These are phyloP conservation scores for Chesias legatella DNA, from an alignment of 2,888 invertebrate genomes.

Conservation along the genomic window DNA sequence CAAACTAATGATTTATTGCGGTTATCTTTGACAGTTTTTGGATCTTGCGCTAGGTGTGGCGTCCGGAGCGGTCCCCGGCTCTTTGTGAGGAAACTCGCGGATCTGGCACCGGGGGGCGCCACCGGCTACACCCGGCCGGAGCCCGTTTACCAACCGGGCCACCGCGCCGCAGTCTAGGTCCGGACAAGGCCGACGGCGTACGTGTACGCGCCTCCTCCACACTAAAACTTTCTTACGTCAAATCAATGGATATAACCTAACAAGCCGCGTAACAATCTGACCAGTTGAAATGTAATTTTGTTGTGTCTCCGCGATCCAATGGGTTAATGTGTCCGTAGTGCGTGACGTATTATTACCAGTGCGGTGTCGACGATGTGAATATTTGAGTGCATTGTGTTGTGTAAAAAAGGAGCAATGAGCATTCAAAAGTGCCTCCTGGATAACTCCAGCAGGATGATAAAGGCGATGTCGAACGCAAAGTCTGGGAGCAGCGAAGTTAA, in stretches of 20 bases:
- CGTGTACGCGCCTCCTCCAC: conserved; percentile 39
- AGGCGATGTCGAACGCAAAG: conserved; percentile 75
- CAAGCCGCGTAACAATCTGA: conserved; percentile 44
- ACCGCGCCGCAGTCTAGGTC: conserved; percentile 49
- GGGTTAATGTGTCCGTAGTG: conserved; percentile 42
- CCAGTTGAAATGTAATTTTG: conserved; percentile 61
- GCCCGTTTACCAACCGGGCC: conserved; percentile 29
- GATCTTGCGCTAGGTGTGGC: conserved; percentile 44
- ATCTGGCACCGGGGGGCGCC: conserved; percentile 42
- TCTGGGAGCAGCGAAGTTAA: conserved; percentile 65
- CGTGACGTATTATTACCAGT: conserved; percentile 52
- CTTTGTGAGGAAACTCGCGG: conserved; percentile 37
- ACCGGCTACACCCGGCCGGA: conserved; percentile 45
- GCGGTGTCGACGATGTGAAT: conserved; percentile 65
- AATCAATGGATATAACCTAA: conserved; percentile 81
- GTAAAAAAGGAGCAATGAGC: conserved; percentile 65
- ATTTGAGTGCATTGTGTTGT: conserved; percentile 45
- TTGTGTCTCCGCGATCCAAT: conserved; percentile 43
- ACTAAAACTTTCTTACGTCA: conserved; percentile 77
- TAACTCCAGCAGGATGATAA: conserved; percentile 77
- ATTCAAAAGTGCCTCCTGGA: conserved; percentile 77
- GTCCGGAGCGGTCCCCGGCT: conserved; percentile 26
- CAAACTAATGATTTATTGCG: conserved; percentile 32
- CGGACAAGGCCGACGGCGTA: conserved; percentile 35
- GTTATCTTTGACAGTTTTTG: conserved; percentile 25